Evolutionary conservation across 2,797 vertebrate genomes (phyloP), one percentile per base, ranked within the genome.

Genomic region (Lutra lutra): DNA sequence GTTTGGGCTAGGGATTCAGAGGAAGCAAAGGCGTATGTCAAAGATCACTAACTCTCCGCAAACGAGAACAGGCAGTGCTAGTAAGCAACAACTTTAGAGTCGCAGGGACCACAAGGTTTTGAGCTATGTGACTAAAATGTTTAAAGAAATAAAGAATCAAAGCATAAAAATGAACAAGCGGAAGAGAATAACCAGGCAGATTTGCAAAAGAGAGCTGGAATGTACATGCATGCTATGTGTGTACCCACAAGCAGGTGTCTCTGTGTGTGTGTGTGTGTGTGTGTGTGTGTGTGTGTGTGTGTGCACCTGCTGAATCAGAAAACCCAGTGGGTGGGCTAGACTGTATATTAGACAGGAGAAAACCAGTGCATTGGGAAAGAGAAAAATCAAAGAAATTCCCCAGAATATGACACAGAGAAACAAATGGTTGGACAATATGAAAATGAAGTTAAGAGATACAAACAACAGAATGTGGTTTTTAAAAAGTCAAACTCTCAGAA

Each of bases 101-200:
- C 82, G 21, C 11, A 20, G 27, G 40, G 82, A 66, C 48, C 73
- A 48, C 6, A 20, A 27, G 35, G 51, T 18, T 60, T 68, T 78
- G 70, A 83, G n/a, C 32, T 40, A 18, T 5, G 1, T n/a, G 72
- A 46, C 43, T 46, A 27, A 84, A 77, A 32, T 77, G 18, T 77
- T 35, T 86, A 77, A 77, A 93, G 58, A 93, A 62, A 75, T 87
- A 75, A 93, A 91, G 60, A 68, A 46, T 9, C 3, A 93, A 68
- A 38, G 54, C 35, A 48, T 58, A 77, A 29, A 60, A 80, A 64
- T 46, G 43, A 87, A 48, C 0, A 29, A 78, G 25, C 20, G 56
- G 56, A 83, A 38, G n/a, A 58, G 46, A 54, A 86, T 54, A 18
- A 43, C 5, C 5, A 29, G 60, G 35, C 43, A 66, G 21, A 66